A percentile compares a stretch with the other conserved stretches of the same genome.
phyloP scores from a whole-genome alignment of 2,888 invertebrate genomes.

The Chironomus riparius region DNA sequence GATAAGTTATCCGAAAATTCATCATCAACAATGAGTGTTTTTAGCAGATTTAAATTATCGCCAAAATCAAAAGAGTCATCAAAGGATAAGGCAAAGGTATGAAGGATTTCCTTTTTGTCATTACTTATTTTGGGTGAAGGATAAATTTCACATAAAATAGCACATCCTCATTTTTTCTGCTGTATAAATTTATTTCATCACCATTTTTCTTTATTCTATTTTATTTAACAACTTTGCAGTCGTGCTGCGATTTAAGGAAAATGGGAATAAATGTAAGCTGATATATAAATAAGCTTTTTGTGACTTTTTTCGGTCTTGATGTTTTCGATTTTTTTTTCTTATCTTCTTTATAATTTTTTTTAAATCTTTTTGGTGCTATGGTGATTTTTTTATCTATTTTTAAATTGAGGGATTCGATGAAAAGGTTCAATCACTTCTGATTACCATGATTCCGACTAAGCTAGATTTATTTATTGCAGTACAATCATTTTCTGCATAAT shows the following conservation, averaged over 20 bases:
- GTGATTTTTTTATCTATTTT: background rate
- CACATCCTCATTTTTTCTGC: background rate
- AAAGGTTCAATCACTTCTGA: too few relatives aligned
- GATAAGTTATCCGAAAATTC: constrained; percentile 29
- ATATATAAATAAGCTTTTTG: background rate
- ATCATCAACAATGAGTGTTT: constrained; percentile 36
- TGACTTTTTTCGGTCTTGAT: constrained; percentile 30
- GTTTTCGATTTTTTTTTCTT: background rate
- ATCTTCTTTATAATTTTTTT: too few relatives aligned
- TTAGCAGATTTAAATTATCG: constrained; percentile 52
- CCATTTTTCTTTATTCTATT: background rate
- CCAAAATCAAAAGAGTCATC: constrained; percentile 42
- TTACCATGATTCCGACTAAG: too few relatives aligned
- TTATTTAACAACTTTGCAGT: constrained; percentile 42
- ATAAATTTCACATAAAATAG: background rate
- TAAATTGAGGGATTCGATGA: too few relatives aligned
- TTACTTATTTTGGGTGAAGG: background rate
- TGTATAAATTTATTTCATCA: background rate
- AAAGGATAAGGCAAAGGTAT: constrained; percentile 56
- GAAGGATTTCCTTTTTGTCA: constrained; percentile 23
- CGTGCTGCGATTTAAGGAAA: constrained; percentile 49
- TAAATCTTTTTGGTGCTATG: background rate
- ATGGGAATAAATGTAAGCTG: constrained; percentile 43
- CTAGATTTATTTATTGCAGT: too few relatives aligned
- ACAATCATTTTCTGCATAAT: too few relatives aligned